Evolutionary conservation across 2,888 invertebrate species (phyloP), one percentile per base, ranked within the genome.

Genomic region (Petrophora chlorosata): DNA sequence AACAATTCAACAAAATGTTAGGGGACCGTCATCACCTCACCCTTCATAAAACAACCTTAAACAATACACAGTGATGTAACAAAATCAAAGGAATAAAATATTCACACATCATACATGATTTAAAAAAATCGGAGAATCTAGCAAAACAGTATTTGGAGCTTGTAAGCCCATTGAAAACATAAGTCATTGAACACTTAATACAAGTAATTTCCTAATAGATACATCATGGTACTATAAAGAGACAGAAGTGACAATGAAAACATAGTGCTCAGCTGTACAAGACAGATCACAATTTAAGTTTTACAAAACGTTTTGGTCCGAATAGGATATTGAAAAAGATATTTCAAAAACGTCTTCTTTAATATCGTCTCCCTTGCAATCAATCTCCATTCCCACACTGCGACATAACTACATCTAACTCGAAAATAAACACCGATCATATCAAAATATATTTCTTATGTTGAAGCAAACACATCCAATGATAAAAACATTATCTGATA

Each of bases 401-500:
- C 29, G 30, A 16, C 16, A 32, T 16, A n/a, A 67, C 60, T 65
- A 67, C 67, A 64, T 66, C 59, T 66, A 74, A 71, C 54, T 64
- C 51, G 57, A 72, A 78, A 80, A 76, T 70, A 71, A 81, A 79
- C 73, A 76, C 65, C 63, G 73, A 70, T 76, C 71, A 73, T 85
- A 85, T 83, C 82, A 85, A 85, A 86, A 86, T 85, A 85, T 79
- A 83, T 73, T 77, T 70, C 70, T 68, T 71, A 72, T 40, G 19
- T 68, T 70, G 70, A 80, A 82, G 76, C 79, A 53, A 72, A 77
- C 76, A 71, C 62, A 49, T 76, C 57, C 70, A 70, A 75, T 70
- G 66, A 73, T 72, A 73, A 75, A 70, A 70, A 69, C 59, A 61
- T 59, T 29, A 59, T 64, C 59, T 63, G 66, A 71, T 70, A 59